Base-by-base conservation (phyloP, 2,797 vertebrate species). In the Sebastes wilsoni region DNA sequence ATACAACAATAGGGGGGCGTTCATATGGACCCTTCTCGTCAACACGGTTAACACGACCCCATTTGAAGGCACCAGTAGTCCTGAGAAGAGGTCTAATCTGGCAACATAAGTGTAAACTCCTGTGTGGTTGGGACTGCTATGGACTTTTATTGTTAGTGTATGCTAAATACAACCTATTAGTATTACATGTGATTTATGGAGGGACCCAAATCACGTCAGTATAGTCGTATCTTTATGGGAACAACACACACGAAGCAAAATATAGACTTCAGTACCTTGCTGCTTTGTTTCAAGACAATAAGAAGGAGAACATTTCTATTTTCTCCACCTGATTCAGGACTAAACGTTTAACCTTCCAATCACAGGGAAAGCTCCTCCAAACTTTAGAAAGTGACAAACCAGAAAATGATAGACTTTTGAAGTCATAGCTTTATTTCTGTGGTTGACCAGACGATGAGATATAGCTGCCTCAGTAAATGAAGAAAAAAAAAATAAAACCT, bases 361-460 rank as follows among this genome's bases (percentile, higher is more conserved):
- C 12, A 27, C 8, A 27, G 22, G 12, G 3, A 25, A 34, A 38
- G 7, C 14, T 11, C 27, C n/a, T 68, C 32, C 2, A 13, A 58
- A n/a, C 23, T 42, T 16, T 13, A 52, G 3, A 12, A 61, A 49
- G 0, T 5, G 20, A 71, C 27, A 66, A 70, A 77, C 1, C 13
- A 75, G 58, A 72, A 18, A 30, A n/a, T 2, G 1, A 62, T 42
- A 1, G 66, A 82, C 83, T 83, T 84, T 83, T 82, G 5, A 85
- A 85, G 82, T 92, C 75, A 27, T 87, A 89, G 84, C 91, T 95
- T 95, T 95, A 95, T 94, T 95, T 88, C 76, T 90, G 89, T 88
- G 82, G 20, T 90, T 38, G 77, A 85, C 34, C 84, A 86, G 82
- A 80, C 36, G 72, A 55, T 80, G 85, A 75, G 75, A 75, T 65